Conservation (phyloP, 1,140 invertebrate genomes). For the Drosophila sturtevanti region DNA sequence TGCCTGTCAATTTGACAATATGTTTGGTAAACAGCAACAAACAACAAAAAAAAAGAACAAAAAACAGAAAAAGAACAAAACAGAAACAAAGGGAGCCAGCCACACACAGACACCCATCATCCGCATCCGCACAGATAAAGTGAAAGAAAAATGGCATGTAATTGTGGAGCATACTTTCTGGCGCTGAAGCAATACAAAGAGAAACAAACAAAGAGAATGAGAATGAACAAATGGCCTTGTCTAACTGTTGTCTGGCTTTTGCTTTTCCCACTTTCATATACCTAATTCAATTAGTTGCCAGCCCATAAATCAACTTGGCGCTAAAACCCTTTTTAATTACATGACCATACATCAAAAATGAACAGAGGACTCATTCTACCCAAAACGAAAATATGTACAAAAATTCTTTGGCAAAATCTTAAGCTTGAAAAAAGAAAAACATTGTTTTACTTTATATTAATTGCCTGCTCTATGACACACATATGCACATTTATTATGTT, state of each 20-base stretch:
- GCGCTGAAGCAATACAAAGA: not conserved
- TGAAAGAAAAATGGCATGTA: constrained; percentile 39
- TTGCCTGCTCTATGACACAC: constrained; percentile 28
- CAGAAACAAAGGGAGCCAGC: not conserved
- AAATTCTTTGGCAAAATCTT: constrained; percentile 39
- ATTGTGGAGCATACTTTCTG: constrained; percentile 48
- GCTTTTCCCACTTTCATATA: not conserved
- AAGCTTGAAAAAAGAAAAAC: constrained; percentile 4
- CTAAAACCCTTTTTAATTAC: constrained; percentile 79
- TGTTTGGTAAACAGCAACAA: constrained; percentile 48
- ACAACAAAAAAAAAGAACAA: constrained; percentile 8
- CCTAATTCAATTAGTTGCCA: constrained; percentile 70
- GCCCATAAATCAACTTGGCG: constrained; percentile 68
- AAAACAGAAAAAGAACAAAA: constrained; percentile 20
- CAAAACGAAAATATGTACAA: no score
- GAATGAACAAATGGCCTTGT: constrained; percentile 49
- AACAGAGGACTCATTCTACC: not conserved
- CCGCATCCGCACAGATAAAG: no score
- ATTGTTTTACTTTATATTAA: constrained; percentile 57
- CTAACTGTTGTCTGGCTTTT: constrained; percentile 54
- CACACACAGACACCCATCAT: constrained; percentile 10
- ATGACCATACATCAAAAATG: constrained; percentile 58
- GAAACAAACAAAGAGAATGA: not conserved
- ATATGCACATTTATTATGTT: constrained; percentile 25
- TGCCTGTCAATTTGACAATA: constrained; percentile 69